These are phyloP conservation scores for Drosophila nigromelanica DNA, from an alignment of 1,140 invertebrate genomes.

Conservation along the genomic window DNA sequence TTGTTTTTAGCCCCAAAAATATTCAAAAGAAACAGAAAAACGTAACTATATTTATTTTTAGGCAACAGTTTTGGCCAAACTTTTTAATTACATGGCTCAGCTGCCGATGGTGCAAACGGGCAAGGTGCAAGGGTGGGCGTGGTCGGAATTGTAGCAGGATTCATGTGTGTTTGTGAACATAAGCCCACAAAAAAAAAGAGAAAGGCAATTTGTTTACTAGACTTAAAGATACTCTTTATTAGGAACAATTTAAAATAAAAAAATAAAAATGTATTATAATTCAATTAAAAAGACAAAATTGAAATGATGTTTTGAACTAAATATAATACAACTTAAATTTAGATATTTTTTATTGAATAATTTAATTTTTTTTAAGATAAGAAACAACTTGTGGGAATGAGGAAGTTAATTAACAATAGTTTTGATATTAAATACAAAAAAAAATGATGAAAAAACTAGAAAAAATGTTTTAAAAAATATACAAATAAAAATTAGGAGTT, in stretches of 20 bases:
- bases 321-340: too few species aligned
- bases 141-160: slow-evolving; percentile 21
- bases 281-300: neutral
- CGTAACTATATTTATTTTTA: slow-evolving; percentile 28
- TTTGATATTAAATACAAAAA: too few species aligned
- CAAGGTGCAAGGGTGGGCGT: neutral
- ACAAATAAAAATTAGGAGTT: too few species aligned
- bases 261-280: neutral
- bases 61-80: slow-evolving; percentile 44
- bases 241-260: neutral
- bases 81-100: slow-evolving; percentile 72
- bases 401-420: too few species aligned
- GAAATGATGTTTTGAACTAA: neutral
- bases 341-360: too few species aligned
- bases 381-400: too few species aligned
- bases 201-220: slow-evolving; percentile 10
- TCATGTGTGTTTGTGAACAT: slow-evolving; percentile 24
- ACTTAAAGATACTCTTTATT: neutral
- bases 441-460: too few species aligned
- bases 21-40: slow-evolving; percentile 20
- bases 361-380: too few species aligned
- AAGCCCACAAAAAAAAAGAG: neutral
- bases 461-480: too few species aligned
- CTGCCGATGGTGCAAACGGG: slow-evolving; percentile 23
- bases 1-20: slow-evolving; percentile 54